Percentiles rank a stretch among this genome's conserved stretches.
These are phyloP conservation scores for Drosophila neonasuta DNA, from an alignment of 2,888 invertebrate genomes.

Conservation along the genomic window DNA sequence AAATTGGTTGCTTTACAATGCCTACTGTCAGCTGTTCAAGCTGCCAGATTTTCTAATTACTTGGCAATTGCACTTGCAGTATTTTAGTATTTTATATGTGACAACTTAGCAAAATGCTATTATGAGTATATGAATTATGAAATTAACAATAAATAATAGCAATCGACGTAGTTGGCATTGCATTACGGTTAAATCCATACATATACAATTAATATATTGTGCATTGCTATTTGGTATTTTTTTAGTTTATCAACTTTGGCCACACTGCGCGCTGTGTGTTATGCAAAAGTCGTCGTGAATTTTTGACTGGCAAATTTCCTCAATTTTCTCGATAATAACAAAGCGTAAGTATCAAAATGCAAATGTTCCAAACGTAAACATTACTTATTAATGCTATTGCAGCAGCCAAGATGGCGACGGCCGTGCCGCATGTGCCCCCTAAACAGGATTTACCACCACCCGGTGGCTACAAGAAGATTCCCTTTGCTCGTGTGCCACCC, in stretches of 20 bases:
- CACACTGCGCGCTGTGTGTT: slow-evolving; percentile 68
- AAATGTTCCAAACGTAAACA: too few relatives aligned
- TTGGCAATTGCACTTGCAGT: background rate
- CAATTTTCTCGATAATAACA: slow-evolving; percentile 34
- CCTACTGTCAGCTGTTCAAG: slow-evolving; percentile 19
- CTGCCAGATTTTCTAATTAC: slow-evolving; percentile 25
- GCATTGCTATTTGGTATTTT: slow-evolving; percentile 23
- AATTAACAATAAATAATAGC: too few relatives aligned
- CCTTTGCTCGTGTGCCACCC: slow-evolving; percentile 88
- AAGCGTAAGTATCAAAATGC: slow-evolving; percentile 45
- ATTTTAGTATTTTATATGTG: slow-evolving; percentile 1
- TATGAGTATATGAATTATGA: too few relatives aligned
- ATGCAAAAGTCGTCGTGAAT: slow-evolving; percentile 76
- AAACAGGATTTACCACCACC: slow-evolving; percentile 96
- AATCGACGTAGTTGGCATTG: background rate
- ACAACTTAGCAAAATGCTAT: too few relatives aligned
- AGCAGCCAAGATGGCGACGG: slow-evolving; percentile 68
- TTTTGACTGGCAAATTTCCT: slow-evolving; percentile 48
- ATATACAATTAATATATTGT: background rate
- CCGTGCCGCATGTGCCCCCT: slow-evolving; percentile 79
- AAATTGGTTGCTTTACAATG: too few relatives aligned
- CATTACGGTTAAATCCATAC: background rate
- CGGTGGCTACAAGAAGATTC: slow-evolving; percentile 93
- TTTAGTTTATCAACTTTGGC: slow-evolving; percentile 15
- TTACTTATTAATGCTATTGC: background rate